Evolutionary conservation across 2,797 vertebrate genomes (phyloP).

Genomic region (Sandelia bainsii): DNA sequence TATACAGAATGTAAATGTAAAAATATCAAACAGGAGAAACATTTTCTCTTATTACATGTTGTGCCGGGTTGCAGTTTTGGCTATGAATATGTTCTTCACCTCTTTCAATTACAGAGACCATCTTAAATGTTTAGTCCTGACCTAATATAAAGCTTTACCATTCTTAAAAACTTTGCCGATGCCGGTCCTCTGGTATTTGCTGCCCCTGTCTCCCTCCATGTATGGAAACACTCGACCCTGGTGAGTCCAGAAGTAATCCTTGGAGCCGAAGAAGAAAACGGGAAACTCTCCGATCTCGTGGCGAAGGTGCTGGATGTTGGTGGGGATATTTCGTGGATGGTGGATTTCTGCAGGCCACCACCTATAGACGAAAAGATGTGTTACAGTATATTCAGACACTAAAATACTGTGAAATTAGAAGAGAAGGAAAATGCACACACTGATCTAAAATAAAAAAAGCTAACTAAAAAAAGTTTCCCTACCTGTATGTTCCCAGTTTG

Average conservation of each 20-base stretch:
- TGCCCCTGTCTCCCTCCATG: conserved; percentile 97
- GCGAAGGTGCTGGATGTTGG: conserved; percentile 99
- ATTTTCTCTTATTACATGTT: neutral
- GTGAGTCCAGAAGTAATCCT: conserved; percentile 99
- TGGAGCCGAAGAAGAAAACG: conserved; percentile 98
- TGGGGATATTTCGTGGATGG: conserved; percentile 95
- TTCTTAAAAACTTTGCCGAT: conserved; percentile 98
- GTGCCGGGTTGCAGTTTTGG: neutral
- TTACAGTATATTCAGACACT: neutral
- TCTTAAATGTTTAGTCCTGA: neutral
- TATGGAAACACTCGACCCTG: conserved; percentile 98
- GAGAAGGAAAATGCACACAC: neutral
- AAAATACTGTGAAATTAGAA: neutral
- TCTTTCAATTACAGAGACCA: neutral
- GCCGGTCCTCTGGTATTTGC: conserved; percentile 91
- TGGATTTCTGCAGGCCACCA: conserved; percentile 99
- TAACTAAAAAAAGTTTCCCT: neutral
- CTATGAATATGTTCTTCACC: neutral
- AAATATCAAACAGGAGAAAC: no score
- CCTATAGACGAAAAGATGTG: conserved; percentile 72
- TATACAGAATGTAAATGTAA: no score
- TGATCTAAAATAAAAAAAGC: neutral
- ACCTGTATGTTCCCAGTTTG: conserved; percentile 98
- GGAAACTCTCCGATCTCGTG: conserved; percentile 98
- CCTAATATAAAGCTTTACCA: conserved; percentile 76